Evolutionary conservation across 2,113 vertebrate genomes (phyloP).

Genomic region (Columba livia): DNA sequence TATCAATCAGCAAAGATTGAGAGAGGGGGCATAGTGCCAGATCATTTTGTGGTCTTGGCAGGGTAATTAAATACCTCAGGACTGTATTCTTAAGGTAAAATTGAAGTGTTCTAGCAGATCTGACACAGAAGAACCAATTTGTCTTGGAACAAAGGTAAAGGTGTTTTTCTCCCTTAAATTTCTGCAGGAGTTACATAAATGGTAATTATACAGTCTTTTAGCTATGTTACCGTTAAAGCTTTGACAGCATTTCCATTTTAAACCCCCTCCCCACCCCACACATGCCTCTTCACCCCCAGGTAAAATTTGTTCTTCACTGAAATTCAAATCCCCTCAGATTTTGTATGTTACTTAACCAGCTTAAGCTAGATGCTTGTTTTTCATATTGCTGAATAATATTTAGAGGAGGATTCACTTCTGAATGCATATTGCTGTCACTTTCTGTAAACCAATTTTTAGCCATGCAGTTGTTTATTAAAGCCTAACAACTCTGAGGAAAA

Average conservation of each 20-base stretch:
- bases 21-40: conserved; percentile 34
- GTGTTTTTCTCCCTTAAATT: background rate
- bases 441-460: background rate
- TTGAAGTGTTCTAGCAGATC: conserved; percentile 12
- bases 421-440: background rate
- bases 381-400: background rate
- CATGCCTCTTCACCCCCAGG: background rate
- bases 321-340: background rate
- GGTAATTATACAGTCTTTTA: background rate
- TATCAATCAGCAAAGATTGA: conserved; percentile 62
- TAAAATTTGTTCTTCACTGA: conserved; percentile 14
- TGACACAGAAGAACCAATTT: conserved; percentile 30
- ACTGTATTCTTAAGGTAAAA: conserved; percentile 60
- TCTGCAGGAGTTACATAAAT: background rate
- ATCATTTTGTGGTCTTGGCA: conserved; percentile 56
- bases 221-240: conserved; percentile 1
- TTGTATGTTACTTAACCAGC: background rate
- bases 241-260: conserved; percentile 34
- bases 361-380: background rate
- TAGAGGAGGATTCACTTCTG: conserved; percentile 25
- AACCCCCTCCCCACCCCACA: background rate
- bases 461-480: background rate
- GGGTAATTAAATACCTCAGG: conserved; percentile 71
- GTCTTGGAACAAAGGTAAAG: conserved; percentile 38
- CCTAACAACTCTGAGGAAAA: background rate